Conservation (phyloP, 2,888 invertebrate species). For the Lucinisca nassula region DNA sequence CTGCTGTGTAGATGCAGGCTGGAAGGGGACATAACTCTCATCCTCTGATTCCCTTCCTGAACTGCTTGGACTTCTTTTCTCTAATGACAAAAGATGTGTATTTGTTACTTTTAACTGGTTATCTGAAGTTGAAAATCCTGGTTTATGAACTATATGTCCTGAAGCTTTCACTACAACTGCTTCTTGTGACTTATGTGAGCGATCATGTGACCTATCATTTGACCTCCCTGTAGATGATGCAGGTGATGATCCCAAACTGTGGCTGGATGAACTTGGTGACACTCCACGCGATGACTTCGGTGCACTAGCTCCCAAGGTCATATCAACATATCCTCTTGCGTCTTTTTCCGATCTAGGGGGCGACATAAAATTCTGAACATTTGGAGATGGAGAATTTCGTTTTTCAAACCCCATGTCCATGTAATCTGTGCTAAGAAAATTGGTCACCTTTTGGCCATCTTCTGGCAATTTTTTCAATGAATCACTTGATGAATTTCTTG, state of each 20-base stretch:
- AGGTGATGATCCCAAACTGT: slow-evolving; percentile 73
- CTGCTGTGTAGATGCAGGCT: slow-evolving; percentile 48
- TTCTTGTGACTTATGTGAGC: slow-evolving; percentile 36
- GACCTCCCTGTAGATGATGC: slow-evolving; percentile 56
- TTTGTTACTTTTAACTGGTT: slow-evolving; percentile 56
- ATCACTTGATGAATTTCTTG: slow-evolving; percentile 80
- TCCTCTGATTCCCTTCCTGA: slow-evolving; percentile 76
- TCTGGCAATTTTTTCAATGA: slow-evolving; percentile 77
- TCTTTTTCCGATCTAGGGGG: slow-evolving; percentile 29
- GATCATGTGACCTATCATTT: slow-evolving; percentile 48
- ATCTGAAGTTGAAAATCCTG: slow-evolving; percentile 48
- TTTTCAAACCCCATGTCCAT: slow-evolving; percentile 80
- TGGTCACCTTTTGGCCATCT: slow-evolving; percentile 63
- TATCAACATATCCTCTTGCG: slow-evolving; percentile 77
- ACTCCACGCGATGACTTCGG: slow-evolving; percentile 62
- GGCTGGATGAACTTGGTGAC: slow-evolving; percentile 71
- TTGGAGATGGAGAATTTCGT: slow-evolving; percentile 73
- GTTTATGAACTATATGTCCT: slow-evolving; percentile 70
- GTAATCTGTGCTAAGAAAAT: slow-evolving; percentile 73
- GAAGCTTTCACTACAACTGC: slow-evolving; percentile 72
- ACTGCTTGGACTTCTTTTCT: slow-evolving; percentile 68
- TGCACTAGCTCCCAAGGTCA: slow-evolving; percentile 73
- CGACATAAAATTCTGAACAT: slow-evolving; percentile 47
- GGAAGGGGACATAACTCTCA: slow-evolving; percentile 76
- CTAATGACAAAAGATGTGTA: slow-evolving; percentile 31